phyloP scores from a whole-genome alignment of 1,140 invertebrate genomes.

The Carposina sasakii region DNA sequence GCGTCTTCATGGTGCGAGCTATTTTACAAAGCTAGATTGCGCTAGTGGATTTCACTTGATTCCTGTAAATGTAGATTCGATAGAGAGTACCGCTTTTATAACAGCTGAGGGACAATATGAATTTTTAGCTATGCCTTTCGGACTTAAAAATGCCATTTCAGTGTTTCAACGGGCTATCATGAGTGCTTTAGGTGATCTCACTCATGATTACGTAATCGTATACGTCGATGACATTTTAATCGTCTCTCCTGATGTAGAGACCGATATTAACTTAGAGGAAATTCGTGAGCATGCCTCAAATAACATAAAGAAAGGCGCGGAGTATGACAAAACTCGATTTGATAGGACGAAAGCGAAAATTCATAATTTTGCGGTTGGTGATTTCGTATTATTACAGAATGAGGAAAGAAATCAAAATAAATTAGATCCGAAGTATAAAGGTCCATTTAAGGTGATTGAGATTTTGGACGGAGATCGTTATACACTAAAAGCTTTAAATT shows the following conservation, averaged over 20 bases:
- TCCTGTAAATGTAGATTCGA: background rate
- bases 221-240: no score
- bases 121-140: slow-evolving; percentile 29
- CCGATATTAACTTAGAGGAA: background rate
- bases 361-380: slow-evolving; percentile 22
- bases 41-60: slow-evolving; percentile 32
- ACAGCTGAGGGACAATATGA: slow-evolving; percentile 33
- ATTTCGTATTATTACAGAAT: slow-evolving; percentile 30
- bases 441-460: slow-evolving; percentile 23
- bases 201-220: slow-evolving; percentile 13
- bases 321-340: slow-evolving; percentile 27
- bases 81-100: no score
- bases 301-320: background rate
- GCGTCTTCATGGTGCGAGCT: no score
- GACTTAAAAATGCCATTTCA: slow-evolving; percentile 22
- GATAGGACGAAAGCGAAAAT: slow-evolving; percentile 30
- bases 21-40: no score
- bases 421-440: slow-evolving; percentile 28
- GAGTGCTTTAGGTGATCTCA: slow-evolving; percentile 29
- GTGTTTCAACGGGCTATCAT: slow-evolving; percentile 22
- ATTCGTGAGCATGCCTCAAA: background rate
- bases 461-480: slow-evolving; percentile 22
- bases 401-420: slow-evolving; percentile 32
- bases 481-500: slow-evolving; percentile 10
- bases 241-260: no score